Conservation (phyloP, 1,140 invertebrate species). For the Drosophila sp. region DNA sequence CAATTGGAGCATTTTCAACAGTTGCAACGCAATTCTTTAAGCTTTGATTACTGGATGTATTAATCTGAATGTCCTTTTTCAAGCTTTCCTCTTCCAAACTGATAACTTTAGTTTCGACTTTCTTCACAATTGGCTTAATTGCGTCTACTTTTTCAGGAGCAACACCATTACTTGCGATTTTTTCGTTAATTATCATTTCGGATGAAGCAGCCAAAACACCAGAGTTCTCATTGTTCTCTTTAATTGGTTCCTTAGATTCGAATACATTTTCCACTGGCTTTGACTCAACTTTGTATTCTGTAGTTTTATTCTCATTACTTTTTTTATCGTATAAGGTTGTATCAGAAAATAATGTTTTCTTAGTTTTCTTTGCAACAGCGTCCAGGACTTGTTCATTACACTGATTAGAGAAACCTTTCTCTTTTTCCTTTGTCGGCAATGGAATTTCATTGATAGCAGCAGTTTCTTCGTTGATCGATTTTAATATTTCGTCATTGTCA, state of each 20-base stretch:
- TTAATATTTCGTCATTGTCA: slow-evolving; percentile 16
- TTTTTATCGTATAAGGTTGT: slow-evolving; percentile 39
- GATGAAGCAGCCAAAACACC: neutral
- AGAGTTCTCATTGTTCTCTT: neutral
- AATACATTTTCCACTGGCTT: slow-evolving; percentile 1
- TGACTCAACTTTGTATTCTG: slow-evolving; percentile 27
- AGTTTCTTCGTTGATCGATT: slow-evolving; percentile 11
- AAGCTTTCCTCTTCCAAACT: neutral
- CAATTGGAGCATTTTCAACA: neutral
- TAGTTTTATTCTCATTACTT: slow-evolving; percentile 19
- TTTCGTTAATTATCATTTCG: slow-evolving; percentile 5
- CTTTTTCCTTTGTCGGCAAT: slow-evolving; percentile 36
- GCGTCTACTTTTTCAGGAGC: neutral
- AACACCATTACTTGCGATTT: neutral
- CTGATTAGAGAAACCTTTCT: slow-evolving; percentile 32
- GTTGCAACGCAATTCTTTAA: neutral
- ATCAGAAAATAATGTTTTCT: slow-evolving; percentile 72
- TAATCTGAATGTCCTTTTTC: neutral
- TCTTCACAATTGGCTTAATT: slow-evolving; percentile 4
- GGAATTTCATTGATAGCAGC: neutral
- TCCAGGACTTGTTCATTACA: slow-evolving; percentile 69
- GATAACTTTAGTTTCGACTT: slow-evolving; percentile 8
- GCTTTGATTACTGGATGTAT: neutral
- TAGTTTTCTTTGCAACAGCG: slow-evolving; percentile 79
- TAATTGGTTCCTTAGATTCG: slow-evolving; percentile 7